Evolutionary conservation across 2,797 vertebrate species (phyloP), one percentile per base, ranked within the genome.

Genomic region (Gymnoscopelus braueri): DNA sequence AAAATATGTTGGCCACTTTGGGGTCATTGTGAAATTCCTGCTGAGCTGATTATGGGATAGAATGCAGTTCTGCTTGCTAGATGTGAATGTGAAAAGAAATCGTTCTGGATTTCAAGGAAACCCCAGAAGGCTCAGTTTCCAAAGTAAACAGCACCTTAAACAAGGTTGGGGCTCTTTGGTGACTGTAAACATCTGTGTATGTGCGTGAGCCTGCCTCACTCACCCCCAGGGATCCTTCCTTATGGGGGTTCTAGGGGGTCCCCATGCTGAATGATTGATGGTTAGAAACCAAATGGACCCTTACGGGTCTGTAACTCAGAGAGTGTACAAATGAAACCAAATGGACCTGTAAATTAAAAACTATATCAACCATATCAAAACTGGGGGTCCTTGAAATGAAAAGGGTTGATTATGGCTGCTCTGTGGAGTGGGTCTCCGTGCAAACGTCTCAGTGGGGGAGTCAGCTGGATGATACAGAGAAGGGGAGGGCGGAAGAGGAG

Each of bases 91-190:
- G 35, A 67, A 59, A 59, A 48, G 83, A 32, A 35, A 35, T 6
- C 32, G 5, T 84, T 87, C 67, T 58, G 57, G 55, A 65, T 81
- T 74, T 19, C 26, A 3, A 39, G 61, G 73, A 71, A 63, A 69
- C 56, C 9, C 4, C 35, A 52, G 3, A 51, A 35, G 13, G 48
- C 65, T 64, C 58, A 69, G 66, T 76, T 82, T 70, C 53, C 58
- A 69, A 78, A 80, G 67, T 71, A 80, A 83, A 78, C 60, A 60
- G 50, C 72, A 72, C 82, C 67, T 75, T 61, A 63, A 72, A 53
- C 49, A 72, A 67, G 6, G 63, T 56, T 80, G 63, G 77, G 74
- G 65, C 63, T 56, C 24, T 35, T 44, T 15, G 12, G 59, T 12
- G 26, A 60, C 69, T 29, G 44, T 63, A 47, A 55, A 59, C 12